Evolutionary conservation across 2,797 vertebrate genomes (phyloP).

Genomic region (Avahi laniger): DNA sequence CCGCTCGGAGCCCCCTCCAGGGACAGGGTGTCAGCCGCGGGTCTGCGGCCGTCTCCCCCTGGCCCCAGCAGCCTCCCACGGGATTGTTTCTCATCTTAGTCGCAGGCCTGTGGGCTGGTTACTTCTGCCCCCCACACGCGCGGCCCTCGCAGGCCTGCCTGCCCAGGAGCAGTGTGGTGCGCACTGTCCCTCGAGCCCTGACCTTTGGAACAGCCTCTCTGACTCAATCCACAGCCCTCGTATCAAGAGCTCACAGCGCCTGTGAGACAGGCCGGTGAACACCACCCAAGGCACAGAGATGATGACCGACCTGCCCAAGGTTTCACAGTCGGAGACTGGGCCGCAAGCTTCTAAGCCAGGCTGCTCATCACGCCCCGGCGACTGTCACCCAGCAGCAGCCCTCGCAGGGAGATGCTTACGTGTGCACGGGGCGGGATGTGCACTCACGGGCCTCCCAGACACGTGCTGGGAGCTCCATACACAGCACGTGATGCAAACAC

Average conservation of each 20-base stretch:
- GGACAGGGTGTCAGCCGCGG: not conserved
- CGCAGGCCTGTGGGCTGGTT: not conserved
- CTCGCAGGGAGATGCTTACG: not conserved
- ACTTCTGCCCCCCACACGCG: not conserved
- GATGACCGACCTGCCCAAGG: not conserved
- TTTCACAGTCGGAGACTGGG: not conserved
- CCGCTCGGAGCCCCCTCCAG: not conserved
- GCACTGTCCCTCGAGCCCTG: not conserved
- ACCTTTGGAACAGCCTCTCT: not conserved
- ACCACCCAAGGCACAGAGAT: not conserved
- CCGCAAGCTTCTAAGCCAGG: not conserved
- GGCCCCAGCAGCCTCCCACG: not conserved
- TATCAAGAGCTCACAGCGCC: not conserved
- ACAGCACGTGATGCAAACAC: not conserved
- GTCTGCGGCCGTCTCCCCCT: not conserved
- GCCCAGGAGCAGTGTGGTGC: accelerated
- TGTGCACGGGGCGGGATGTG: not conserved
- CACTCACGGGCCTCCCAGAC: not conserved
- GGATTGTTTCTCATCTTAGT: not conserved
- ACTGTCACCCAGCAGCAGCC: not conserved
- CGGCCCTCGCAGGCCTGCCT: not conserved
- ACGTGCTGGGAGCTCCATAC: not conserved
- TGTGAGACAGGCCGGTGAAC: not conserved
- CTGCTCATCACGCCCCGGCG: not conserved
- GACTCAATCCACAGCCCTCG: not conserved